phyloP scores from a whole-genome alignment of 1,140 invertebrate species.

The Wasmannia auropunctata region DNA sequence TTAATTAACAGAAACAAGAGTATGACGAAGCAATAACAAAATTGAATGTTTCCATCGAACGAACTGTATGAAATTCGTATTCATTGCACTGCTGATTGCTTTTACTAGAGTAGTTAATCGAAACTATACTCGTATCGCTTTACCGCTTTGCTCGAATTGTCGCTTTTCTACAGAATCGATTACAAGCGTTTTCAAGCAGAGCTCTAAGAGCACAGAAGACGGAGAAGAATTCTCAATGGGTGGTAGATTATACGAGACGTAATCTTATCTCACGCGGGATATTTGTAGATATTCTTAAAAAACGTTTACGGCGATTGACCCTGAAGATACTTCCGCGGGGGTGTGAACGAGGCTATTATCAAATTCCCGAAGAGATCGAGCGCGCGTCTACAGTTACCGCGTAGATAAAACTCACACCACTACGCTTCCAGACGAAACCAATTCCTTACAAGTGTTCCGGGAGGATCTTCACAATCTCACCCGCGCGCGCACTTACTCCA shows the following conservation, averaged over 20 bases:
- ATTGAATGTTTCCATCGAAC: background rate
- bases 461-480: slow-evolving; percentile 21
- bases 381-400: background rate
- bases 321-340: slow-evolving; percentile 30
- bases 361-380: background rate
- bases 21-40: background rate
- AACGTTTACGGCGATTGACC: background rate
- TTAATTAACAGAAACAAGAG: slow-evolving; percentile 1
- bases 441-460: slow-evolving; percentile 14
- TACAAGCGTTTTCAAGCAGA: background rate
- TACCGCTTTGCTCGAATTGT: background rate
- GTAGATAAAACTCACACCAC: slow-evolving; percentile 19
- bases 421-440: background rate
- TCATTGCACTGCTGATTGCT: background rate
- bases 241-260: background rate
- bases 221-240: background rate
- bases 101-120: slow-evolving; percentile 14
- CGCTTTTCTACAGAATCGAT: background rate
- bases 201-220: background rate
- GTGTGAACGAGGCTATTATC: slow-evolving; percentile 18
- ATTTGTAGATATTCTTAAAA: slow-evolving; percentile 1
- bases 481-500: background rate
- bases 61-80: background rate
- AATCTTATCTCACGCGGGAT: background rate
- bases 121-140: background rate